Evolutionary conservation across 2,888 invertebrate species (phyloP), one percentile per base, ranked within the genome.

Genomic region (Apocheima hispidaria): DNA sequence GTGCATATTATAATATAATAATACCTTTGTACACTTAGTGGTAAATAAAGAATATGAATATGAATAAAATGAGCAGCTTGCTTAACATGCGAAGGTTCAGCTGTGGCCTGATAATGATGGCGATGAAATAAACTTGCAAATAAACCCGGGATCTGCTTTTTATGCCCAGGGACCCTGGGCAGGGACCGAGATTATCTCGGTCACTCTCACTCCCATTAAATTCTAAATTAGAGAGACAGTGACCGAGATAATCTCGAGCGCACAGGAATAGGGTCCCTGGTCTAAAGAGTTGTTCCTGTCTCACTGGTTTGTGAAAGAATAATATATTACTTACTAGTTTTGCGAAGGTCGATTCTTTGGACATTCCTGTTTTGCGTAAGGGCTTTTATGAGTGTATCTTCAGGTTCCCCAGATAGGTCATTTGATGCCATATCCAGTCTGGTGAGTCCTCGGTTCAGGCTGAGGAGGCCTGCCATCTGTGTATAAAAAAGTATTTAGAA

Each of bases 401-500:
- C 94, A 2, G 93, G 93, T 48, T 88, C 93, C 43, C 94, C 94
- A 4, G 94, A 94, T 66, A 94, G 87, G 82, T 93, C 90, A 77
- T 95, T 95, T 58, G 93, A 93, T 55, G 94, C 94, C 70, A 95
- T 88, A 76, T 94, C 94, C 41, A 95, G 79, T 69, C 88, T 85
- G 50, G 88, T 90, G 54, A 95, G 74, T 18, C 93, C 90, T 20
- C 88, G 86, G 72, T 94, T 94, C 38, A 94, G 80, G 66, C 88
- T 84, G 0, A 95, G 80, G 68, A 94, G 88, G 40, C 93, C 93
- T 16, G 92, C 92, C 76, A 93, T 92, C 93, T 93, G 70, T 58
- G 74, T 28, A 63, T 69, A 43, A 23, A 28, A 35, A 52, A 14
- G 4, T 38, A 49, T 14, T 30, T 30, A 6, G 20, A 12, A 26